phyloP scores from a whole-genome alignment of 2,113 vertebrate genomes.

The Neodontobutis hainanensis region DNA sequence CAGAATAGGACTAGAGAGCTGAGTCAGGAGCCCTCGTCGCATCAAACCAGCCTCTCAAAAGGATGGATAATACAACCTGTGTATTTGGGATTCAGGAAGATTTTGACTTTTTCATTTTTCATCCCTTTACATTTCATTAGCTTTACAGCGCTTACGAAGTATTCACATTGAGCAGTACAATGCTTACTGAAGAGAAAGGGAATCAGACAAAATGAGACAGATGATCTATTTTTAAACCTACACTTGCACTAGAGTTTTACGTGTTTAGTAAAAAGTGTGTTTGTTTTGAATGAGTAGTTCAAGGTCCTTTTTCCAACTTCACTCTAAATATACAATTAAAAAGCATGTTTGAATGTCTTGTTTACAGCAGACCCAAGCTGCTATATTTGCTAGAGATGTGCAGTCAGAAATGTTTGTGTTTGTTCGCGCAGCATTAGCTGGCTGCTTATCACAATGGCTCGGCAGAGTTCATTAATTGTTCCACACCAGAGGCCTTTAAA shows the following conservation, averaged over 20 bases:
- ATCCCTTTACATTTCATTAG: constrained; percentile 39
- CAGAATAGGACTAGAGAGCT: constrained; percentile 45
- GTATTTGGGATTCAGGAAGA: constrained; percentile 35
- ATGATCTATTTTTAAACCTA: constrained; percentile 3
- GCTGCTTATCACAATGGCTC: constrained; percentile 47
- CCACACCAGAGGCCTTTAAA: constrained; percentile 56
- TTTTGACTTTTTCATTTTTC: constrained; percentile 33
- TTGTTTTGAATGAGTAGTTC: neutral
- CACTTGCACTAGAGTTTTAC: neutral
- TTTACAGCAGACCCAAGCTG: constrained; percentile 33
- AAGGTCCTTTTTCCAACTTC: neutral
- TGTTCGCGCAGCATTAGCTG: constrained; percentile 42
- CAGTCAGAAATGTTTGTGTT: constrained; percentile 40
- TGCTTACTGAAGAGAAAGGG: constrained; percentile 20
- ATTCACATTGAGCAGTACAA: constrained; percentile 22
- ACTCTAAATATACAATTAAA: constrained; percentile 10
- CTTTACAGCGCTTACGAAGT: constrained; percentile 35
- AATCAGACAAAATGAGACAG: neutral
- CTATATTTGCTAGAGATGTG: constrained; percentile 38
- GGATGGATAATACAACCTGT: constrained; percentile 44
- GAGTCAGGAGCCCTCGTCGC: constrained; percentile 35
- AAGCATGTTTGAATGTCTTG: constrained; percentile 30
- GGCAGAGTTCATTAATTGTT: constrained; percentile 63
- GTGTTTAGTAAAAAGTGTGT: neutral
- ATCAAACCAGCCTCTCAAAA: constrained; percentile 49